Evolutionary conservation across 2,888 invertebrate genomes (phyloP).

Genomic region (Caenorhabditis drosophilae): DNA sequence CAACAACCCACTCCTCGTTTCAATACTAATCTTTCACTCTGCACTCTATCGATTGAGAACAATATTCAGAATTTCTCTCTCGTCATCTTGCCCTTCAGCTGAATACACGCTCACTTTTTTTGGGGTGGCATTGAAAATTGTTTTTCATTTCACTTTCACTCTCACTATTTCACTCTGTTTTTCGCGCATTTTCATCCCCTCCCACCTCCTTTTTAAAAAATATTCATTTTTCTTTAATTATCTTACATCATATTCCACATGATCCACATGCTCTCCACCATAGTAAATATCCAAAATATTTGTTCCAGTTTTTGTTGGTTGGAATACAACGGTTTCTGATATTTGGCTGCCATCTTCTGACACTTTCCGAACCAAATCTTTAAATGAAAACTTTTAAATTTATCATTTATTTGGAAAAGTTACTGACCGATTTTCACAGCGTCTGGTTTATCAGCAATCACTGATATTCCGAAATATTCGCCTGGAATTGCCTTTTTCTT

Average conservation of each 20-base stretch:
- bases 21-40: background rate
- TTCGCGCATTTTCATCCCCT: background rate
- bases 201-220: background rate
- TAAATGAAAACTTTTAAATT: background rate
- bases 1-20: background rate
- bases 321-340: slow-evolving; percentile 19
- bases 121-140: too few species aligned
- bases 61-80: background rate
- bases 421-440: slow-evolving; percentile 12
- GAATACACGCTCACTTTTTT: too few species aligned
- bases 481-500: slow-evolving; percentile 13
- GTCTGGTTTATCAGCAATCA: slow-evolving; percentile 26
- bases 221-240: background rate
- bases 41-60: background rate
- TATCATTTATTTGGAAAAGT: background rate
- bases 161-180: too few species aligned
- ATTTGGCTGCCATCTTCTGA: slow-evolving; percentile 15
- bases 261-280: slow-evolving; percentile 40
- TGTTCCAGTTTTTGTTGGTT: slow-evolving; percentile 27
- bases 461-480: slow-evolving; percentile 13
- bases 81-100: background rate
- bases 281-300: slow-evolving; percentile 36
- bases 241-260: slow-evolving; percentile 40
- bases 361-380: slow-evolving; percentile 12
- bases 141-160: too few species aligned